Percentiles rank a stretch among this genome's conserved stretches.
Conservation (phyloP, 2,113 vertebrate genomes). For the Seriola dumerili region DNA sequence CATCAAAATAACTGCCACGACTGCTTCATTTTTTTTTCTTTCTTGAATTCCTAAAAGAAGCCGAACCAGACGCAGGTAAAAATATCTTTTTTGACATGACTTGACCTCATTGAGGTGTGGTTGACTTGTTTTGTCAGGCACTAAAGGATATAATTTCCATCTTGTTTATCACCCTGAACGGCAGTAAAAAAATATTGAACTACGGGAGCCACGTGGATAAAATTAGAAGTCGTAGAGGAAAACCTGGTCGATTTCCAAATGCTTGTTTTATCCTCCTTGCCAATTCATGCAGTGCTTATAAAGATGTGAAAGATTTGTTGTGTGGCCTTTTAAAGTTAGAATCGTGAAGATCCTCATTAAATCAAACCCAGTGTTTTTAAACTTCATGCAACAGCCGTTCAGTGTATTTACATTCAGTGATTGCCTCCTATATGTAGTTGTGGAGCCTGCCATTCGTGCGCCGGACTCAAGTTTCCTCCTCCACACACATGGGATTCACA, state of each 20-base stretch:
- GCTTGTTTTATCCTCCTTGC: neutral
- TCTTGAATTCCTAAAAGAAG: constrained; percentile 8
- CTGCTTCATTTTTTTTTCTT: neutral
- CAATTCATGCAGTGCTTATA: neutral
- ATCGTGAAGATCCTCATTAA: neutral
- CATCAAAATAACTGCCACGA: constrained; percentile 30
- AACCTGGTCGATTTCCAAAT: neutral
- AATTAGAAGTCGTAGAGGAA: neutral
- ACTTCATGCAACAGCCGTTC: neutral
- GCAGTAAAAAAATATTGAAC: constrained; percentile 39
- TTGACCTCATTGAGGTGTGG: constrained; percentile 37
- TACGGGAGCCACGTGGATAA: constrained; percentile 4
- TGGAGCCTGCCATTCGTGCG: no score
- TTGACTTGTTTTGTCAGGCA: constrained; percentile 33
- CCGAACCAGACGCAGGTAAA: constrained; percentile 29
- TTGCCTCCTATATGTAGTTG: neutral
- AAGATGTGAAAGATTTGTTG: neutral
- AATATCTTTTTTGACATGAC: constrained; percentile 13
- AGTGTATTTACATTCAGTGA: neutral
- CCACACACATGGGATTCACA: neutral
- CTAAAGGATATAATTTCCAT: constrained; percentile 24
- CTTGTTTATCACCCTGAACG: constrained; percentile 38
- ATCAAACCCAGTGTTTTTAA: neutral
- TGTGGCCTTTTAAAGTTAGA: neutral
- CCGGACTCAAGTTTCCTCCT: no score